A percentile compares a stretch with the other conserved stretches of the same genome.
Evolutionary conservation across 2,888 invertebrate genomes (phyloP).

Genomic region (Prionchulus punctatus): DNA sequence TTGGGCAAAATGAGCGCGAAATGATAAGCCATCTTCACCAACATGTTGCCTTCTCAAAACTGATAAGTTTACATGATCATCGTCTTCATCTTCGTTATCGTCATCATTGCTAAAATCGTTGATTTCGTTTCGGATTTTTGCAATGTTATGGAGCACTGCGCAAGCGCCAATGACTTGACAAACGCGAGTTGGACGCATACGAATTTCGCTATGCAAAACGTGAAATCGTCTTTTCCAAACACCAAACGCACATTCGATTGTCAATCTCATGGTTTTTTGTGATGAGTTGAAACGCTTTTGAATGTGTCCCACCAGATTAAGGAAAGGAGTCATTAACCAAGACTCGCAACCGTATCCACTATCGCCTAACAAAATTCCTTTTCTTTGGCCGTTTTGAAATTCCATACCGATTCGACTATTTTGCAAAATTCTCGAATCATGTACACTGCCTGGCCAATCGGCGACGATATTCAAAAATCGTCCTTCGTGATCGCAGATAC

Average conservation of each 20-base stretch:
- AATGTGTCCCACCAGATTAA: background rate
- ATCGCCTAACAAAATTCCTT: background rate
- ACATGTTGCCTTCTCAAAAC: background rate
- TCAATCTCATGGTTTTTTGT: background rate
- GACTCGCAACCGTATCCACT: background rate
- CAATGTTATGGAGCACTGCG: background rate
- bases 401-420: background rate
- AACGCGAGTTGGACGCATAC: background rate
- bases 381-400: background rate
- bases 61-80: too few relatives aligned
- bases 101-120: background rate
- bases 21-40: background rate
- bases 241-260: background rate
- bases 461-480: background rate
- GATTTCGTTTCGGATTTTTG: background rate
- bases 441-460: conserved; percentile 1
- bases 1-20: background rate
- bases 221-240: background rate
- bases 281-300: background rate
- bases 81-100: background rate
- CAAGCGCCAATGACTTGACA: background rate
- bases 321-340: background rate
- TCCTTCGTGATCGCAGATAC: background rate
- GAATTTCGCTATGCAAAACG: background rate
- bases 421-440: background rate